phyloP scores from a whole-genome alignment of 2,888 invertebrate species.

The Falcaria lacertinaria region DNA sequence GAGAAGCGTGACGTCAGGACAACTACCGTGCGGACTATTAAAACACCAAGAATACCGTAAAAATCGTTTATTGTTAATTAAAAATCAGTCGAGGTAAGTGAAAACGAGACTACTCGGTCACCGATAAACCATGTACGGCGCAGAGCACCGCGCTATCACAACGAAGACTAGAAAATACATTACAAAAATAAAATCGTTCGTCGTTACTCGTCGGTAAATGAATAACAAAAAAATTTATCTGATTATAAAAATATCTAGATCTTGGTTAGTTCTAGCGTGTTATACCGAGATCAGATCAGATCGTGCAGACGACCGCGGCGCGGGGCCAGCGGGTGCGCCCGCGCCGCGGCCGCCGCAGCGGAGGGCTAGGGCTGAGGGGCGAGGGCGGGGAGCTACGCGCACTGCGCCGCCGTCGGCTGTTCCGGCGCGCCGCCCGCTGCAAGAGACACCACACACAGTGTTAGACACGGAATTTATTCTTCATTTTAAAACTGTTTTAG shows the following conservation, averaged over 20 bases:
- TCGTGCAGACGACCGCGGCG: constrained; percentile 52
- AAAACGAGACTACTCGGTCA: constrained; percentile 67
- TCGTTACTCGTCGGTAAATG: constrained; percentile 43
- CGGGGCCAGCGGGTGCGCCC: constrained; percentile 43
- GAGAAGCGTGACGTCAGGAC: constrained; percentile 53
- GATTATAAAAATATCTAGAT: constrained; percentile 62
- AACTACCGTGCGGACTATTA: constrained; percentile 60
- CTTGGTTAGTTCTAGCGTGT: constrained; percentile 70
- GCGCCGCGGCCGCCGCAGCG: constrained; percentile 40
- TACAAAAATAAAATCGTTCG: constrained; percentile 49
- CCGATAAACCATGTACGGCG: constrained; percentile 39
- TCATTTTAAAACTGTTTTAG: constrained; percentile 44
- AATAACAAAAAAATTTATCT: constrained; percentile 53
- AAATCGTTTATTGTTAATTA: constrained; percentile 74
- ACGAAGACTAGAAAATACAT: constrained; percentile 54
- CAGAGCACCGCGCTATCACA: constrained; percentile 56
- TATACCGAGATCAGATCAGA: constrained; percentile 74
- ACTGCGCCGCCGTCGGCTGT: constrained; percentile 79
- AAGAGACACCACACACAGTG: constrained; percentile 79
- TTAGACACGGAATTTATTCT: constrained; percentile 74
- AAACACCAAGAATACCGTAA: constrained; percentile 68
- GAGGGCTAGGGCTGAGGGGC: constrained; percentile 21
- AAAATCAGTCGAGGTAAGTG: constrained; percentile 76
- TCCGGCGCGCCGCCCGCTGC: constrained; percentile 77
- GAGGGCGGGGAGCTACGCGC: constrained; percentile 68